Conservation (phyloP, 2,113 vertebrate genomes). For the Chunga burmeisteri region DNA sequence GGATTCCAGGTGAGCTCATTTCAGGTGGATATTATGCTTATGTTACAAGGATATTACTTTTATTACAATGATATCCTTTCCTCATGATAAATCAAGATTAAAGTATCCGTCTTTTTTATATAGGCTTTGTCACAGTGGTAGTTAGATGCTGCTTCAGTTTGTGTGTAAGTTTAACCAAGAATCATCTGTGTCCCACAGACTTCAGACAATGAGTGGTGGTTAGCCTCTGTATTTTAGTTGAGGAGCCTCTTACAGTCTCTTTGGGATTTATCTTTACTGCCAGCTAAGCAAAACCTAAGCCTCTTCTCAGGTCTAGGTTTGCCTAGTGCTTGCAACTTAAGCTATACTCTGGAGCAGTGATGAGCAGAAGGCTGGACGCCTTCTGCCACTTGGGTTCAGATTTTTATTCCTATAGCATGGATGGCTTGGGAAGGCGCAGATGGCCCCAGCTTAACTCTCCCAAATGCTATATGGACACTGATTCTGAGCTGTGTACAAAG, state of each 20-base stretch:
- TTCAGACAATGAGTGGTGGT: background rate
- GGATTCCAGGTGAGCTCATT: constrained; percentile 82
- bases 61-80: background rate
- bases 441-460: background rate
- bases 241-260: background rate
- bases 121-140: background rate
- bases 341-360: background rate
- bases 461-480: too few relatives aligned
- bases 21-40: background rate
- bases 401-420: background rate
- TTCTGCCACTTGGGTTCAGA: background rate
- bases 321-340: background rate
- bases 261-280: background rate
- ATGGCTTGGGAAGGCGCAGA: background rate
- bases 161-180: background rate
- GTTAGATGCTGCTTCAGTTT: background rate
- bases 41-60: background rate
- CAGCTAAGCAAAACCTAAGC: background rate
- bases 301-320: background rate
- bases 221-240: background rate
- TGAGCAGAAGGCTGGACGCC: background rate
- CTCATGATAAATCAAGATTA: background rate
- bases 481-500: background rate
- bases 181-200: background rate
- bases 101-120: background rate